These are phyloP conservation scores for Phainopepla nitens DNA, from an alignment of 2,113 vertebrate species.

Conservation along the genomic window DNA sequence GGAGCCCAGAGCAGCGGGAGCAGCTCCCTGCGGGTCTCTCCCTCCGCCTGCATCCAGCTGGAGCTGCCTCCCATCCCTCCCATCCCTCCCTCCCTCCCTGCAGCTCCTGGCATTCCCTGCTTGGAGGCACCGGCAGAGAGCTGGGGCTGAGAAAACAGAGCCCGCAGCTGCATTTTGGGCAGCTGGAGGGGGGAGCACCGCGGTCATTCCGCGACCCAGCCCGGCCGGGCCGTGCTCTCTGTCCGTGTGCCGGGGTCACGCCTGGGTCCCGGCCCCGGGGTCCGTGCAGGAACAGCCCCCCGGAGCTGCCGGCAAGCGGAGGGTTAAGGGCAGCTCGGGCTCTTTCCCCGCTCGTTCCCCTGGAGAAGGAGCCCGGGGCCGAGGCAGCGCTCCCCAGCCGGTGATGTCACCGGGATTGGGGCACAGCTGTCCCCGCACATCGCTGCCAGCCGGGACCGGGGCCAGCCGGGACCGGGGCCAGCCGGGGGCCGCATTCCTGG, in stretches of 20 bases:
- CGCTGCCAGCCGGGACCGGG: not conserved
- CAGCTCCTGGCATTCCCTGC: not conserved
- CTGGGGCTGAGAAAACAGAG: not conserved
- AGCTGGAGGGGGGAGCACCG: fast-evolving
- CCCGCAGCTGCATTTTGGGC: not conserved
- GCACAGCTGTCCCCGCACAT: slow-evolving; percentile 70
- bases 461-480: not conserved
- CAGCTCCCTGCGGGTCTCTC: not conserved
- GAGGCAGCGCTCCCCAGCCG: not conserved
- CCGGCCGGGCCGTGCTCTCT: not conserved
- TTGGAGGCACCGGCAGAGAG: not conserved
- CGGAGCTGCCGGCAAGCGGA: fast-evolving
- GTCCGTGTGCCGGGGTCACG: fast-evolving
- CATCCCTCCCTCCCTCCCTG: not conserved
- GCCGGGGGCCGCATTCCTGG: slow-evolving; percentile 52
- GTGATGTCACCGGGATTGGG: slow-evolving; percentile 2
- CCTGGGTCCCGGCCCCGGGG: fast-evolving
- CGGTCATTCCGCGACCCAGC: fast-evolving
- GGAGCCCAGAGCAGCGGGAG: not conserved
- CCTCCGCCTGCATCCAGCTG: not conserved
- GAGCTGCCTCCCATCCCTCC: not conserved
- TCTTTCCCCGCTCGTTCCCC: not conserved
- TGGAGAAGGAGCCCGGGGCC: not conserved
- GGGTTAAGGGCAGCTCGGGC: not conserved
- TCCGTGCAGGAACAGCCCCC: fast-evolving